Evolutionary conservation across 1,140 invertebrate genomes (phyloP), one percentile per base, ranked within the genome.

Genomic region (Dendrolimus punctatus): DNA sequence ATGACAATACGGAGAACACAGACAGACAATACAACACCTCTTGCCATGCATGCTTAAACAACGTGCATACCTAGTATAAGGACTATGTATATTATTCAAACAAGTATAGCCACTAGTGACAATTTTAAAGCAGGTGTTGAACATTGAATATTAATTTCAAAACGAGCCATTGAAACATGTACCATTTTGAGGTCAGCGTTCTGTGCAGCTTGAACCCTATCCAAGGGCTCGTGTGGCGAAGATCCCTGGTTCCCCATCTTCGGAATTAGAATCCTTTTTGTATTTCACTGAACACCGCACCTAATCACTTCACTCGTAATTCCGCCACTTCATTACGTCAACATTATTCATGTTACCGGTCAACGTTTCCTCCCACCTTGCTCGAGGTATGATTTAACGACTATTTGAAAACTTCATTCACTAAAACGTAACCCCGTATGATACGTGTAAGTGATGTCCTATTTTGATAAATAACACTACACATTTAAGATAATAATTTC

Each of bases 191-290:
- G 71, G 64, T 86, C 83, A 48, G 68, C 58, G 64, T 78, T 81
- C 52, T 66, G 77, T 52, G 71, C 54, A 42, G 60, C 64, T 55
- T 84, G 83, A 40, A 85, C 88, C 73, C 89, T 88, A 62, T 92
- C 90, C 63, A 92, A 84, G 51, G 91, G 91, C 67, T 92, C 91
- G 78, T 92, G 91, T 37, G 87, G 83, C 64, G 91, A 90, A 47
- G 91, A 92, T 58, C 91, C 90, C 83, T 92, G 91, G 78, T 92
- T 92, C 60, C 91, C 91, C 91, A 92, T 92, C 68, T 51, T 76
- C 39, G 47, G 37, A 47, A 46, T 62, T 40, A 53, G 40, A 54
- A 49, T 55, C 41, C 57, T 48, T 56, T 57, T 50, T 51, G 62
- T 55, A 66, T 58, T 64, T 54, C 67, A 75, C 64, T 56, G n/a